Evolutionary conservation across 1,140 invertebrate species (phyloP).

Genomic region (Drosophila subpulchrella): DNA sequence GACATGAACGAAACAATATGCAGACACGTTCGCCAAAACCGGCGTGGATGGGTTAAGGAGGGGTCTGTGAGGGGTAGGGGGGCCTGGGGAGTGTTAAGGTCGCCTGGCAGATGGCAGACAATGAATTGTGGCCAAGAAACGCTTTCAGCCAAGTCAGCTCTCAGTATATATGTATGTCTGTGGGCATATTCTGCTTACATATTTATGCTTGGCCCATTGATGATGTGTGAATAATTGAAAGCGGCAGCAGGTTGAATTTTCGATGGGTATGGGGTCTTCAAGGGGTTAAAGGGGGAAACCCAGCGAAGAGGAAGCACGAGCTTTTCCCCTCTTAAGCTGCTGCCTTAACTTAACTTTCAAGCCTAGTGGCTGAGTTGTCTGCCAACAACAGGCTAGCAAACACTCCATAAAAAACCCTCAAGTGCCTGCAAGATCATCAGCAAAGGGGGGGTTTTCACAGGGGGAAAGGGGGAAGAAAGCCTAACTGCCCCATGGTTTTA

Average conservation of each 20-base stretch:
- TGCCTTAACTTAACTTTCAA: constrained; percentile 40
- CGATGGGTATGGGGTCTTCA: not conserved
- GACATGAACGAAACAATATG: constrained; percentile 83
- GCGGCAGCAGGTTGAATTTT: constrained; percentile 48
- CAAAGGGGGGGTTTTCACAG: constrained; percentile 24
- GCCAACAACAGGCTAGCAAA: constrained; percentile 77
- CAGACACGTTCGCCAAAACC: constrained; percentile 27
- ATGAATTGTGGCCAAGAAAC: constrained; percentile 12
- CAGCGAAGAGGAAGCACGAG: constrained; percentile 11
- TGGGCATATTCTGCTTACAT: not conserved
- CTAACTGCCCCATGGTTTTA: constrained; percentile 27
- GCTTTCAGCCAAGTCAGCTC: not conserved
- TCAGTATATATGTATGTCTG: not conserved
- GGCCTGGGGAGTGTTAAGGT: constrained; percentile 3
- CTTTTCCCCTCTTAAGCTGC: constrained; percentile 15
- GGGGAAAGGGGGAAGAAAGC: constrained; percentile 4
- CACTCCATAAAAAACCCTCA: constrained; percentile 54
- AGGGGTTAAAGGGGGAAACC: not conserved
- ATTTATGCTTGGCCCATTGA: constrained; percentile 30
- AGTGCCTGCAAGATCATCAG: constrained; percentile 35
- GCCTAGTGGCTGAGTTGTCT: constrained; percentile 72
- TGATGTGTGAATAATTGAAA: constrained; percentile 79
- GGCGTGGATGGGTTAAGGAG: too few species aligned
- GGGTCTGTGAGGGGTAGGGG: not conserved
- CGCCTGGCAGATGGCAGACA: constrained; percentile 15